A percentile compares a stretch with the other conserved stretches of the same genome.
phyloP scores from a whole-genome alignment of 2,888 invertebrate species.

The Temnothorax unifasciatus region DNA sequence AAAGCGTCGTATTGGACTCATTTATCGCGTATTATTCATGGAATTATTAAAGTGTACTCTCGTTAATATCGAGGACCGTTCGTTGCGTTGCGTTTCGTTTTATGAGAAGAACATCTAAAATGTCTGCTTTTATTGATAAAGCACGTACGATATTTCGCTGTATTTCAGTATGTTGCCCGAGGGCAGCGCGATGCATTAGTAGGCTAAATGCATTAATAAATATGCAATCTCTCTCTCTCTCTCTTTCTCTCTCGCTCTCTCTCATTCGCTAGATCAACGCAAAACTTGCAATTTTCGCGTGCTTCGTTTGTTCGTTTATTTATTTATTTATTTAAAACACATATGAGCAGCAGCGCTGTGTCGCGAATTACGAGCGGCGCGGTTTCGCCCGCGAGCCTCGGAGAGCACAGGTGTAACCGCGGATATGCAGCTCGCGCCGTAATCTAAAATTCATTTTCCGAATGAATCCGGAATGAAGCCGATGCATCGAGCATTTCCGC shows the following conservation, averaged over 20 bases:
- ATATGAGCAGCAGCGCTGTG: constrained; percentile 17
- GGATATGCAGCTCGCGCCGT: constrained; percentile 60
- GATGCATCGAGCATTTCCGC: constrained; percentile 38
- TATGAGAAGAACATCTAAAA: neutral
- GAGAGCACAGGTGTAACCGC: constrained; percentile 59
- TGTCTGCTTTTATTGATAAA: constrained; percentile 17
- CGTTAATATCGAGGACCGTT: neutral
- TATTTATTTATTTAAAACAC: constrained; percentile 69
- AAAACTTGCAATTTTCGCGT: constrained; percentile 60
- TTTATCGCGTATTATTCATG: constrained; percentile 1
- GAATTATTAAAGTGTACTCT: constrained; percentile 3
- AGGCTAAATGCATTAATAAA: constrained; percentile 60
- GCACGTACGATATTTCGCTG: neutral
- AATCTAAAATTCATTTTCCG: constrained; percentile 74
- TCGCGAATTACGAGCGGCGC: constrained; percentile 59
- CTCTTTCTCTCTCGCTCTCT: neutral
- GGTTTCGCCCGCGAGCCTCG: constrained; percentile 39
- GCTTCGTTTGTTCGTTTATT: constrained; percentile 56
- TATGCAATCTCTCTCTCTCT: neutral
- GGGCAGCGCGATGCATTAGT: constrained; percentile 2
- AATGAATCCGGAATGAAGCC: constrained; percentile 70
- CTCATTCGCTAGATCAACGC: constrained; percentile 1
- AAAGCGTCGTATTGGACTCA: neutral
- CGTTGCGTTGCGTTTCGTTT: neutral
- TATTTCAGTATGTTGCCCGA: constrained; percentile 17